Base-by-base conservation (phyloP, 2,797 vertebrate genomes). In the Mionectes olivaceus region DNA sequence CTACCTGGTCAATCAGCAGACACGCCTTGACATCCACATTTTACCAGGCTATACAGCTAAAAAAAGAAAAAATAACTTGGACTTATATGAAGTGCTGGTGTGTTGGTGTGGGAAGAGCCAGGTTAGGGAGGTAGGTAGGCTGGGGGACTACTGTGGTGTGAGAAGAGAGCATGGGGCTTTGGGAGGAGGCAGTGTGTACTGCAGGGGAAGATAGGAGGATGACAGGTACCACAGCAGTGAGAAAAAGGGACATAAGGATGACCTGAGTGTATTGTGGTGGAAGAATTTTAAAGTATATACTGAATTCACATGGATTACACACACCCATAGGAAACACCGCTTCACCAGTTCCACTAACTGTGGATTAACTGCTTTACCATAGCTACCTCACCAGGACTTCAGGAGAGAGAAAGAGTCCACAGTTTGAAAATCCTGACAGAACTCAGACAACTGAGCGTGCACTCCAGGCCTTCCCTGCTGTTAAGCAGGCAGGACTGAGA, bases 181-280 rank as follows among this genome's bases (percentile, higher is more conserved):
- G 2, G 32, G 46, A 87, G 13, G 17, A 69, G 23, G 39, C 28
- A 56, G 15, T 0, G 0, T 22, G 44, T 11, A 10, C 61, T 30
- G 37, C 27, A 73, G 43, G 47, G 55, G 5, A 69, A 91, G 39
- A 2, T 12, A 6, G 41, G 24, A 78, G 11, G 28, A 21, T 3
- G 3, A 19, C 2, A 76, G 59, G 9, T 57, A 44, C 19, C 32
- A 37, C 0, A 4, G 32, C 28, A 86, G 57, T 1, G 4, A 80
- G 56, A 49, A 9, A 49, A 64, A 85, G 47, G 15, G 33, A 39
- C 7, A 0, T 23, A 32, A 69, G 39, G 19, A 16, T 52, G 23
- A 83, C 10, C 47, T 44, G 32, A 46, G 11, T 22, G 25, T n/a
- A 35, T 19, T 56, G 37, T 32, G 32, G 28, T 35, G 39, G 65